These are phyloP conservation scores for Zoanthus solanderi DNA, from an alignment of 92 coral and sea anemone genomes.

Conservation along the genomic window DNA sequence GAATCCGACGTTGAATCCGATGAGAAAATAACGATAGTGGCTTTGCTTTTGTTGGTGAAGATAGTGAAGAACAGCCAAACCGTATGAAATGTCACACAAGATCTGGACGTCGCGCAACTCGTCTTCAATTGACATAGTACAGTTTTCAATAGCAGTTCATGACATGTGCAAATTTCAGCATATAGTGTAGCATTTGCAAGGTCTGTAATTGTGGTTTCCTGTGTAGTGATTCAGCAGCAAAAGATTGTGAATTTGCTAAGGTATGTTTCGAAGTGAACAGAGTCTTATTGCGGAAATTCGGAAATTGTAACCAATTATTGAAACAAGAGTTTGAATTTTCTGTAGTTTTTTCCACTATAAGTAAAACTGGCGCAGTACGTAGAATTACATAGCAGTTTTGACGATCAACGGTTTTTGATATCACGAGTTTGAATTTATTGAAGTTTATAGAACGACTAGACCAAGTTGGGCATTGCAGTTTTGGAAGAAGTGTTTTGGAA, in stretches of 20 bases:
- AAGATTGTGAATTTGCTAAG: not conserved
- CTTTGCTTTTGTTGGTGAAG: not conserved
- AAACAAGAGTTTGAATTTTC: not conserved
- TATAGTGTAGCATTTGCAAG: not conserved
- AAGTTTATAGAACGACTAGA: not conserved
- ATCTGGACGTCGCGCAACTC: constrained; percentile 19
- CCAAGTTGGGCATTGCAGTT: not conserved
- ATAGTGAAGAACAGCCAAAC: constrained; percentile 7
- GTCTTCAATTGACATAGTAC: not conserved
- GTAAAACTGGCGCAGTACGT: not conserved
- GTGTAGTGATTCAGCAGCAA: constrained; percentile 2
- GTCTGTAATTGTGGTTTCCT: constrained; percentile 9
- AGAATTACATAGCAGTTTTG: not conserved
- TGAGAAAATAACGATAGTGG: constrained; percentile 8
- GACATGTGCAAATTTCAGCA: not conserved
- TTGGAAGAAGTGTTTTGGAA: not conserved
- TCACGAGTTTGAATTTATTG: not conserved
- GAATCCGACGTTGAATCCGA: constrained; percentile 46
- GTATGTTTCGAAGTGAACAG: constrained; percentile 4
- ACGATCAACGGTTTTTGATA: not conserved
- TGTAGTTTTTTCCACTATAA: not conserved
- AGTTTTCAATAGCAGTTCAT: not conserved
- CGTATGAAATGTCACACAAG: constrained; percentile 7
- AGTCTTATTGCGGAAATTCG: not conserved
- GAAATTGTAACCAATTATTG: no score